A percentile compares a stretch with the other conserved stretches of the same genome.
These are phyloP conservation scores for Emys orbicularis DNA, from an alignment of 2,797 vertebrate genomes.

Conservation along the genomic window DNA sequence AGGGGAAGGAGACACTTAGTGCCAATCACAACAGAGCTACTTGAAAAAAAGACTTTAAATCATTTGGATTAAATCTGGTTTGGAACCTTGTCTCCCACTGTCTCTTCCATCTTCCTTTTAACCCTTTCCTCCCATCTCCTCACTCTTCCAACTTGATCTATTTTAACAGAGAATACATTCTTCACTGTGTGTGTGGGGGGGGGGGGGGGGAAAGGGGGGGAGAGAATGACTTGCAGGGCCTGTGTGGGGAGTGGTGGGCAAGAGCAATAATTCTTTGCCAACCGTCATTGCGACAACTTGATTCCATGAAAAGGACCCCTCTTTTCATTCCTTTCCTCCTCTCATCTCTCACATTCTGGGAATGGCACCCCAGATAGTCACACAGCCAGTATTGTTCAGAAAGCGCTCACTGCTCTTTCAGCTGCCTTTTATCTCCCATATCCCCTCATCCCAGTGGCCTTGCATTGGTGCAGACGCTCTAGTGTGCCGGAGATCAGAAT, in stretches of 20 bases:
- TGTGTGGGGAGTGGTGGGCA: background rate
- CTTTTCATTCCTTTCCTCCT: background rate
- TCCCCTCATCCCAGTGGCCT: background rate
- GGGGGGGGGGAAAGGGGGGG: too few species aligned
- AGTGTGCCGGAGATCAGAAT: background rate
- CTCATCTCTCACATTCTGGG: background rate
- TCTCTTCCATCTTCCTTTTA: background rate
- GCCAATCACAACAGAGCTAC: accelerated
- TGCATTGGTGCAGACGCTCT: background rate
- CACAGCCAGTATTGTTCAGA: background rate
- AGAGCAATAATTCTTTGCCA: background rate
- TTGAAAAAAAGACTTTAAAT: background rate
- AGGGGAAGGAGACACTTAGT: background rate
- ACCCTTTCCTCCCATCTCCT: accelerated
- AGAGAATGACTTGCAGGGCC: background rate
- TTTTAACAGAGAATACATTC: background rate
- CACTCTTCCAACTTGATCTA: background rate
- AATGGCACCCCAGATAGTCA: background rate
- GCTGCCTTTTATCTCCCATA: background rate
- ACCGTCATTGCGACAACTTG: background rate
- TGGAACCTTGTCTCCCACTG: background rate
- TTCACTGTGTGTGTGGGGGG: background rate
- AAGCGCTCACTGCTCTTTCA: background rate
- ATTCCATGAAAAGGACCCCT: background rate
- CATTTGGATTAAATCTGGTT: accelerated